Percentiles rank a stretch among this genome's conserved stretches.
phyloP scores from a whole-genome alignment of 2,113 vertebrate genomes.

The Clarias batrachus region DNA sequence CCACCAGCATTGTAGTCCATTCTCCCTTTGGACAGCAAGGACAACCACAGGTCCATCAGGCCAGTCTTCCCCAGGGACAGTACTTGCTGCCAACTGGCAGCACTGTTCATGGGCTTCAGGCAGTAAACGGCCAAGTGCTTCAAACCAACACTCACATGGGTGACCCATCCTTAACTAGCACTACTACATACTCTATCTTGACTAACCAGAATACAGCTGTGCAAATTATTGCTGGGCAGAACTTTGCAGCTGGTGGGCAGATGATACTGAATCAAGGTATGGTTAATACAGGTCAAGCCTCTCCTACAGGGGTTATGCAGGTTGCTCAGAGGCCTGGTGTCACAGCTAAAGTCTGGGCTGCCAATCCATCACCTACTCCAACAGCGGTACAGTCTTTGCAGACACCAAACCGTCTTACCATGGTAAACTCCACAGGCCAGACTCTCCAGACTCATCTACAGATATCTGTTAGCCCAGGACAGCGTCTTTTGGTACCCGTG shows the following conservation, averaged over 20 bases:
- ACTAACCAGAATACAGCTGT: slow-evolving; percentile 84
- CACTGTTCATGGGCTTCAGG: slow-evolving; percentile 81
- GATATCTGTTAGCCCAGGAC: slow-evolving; percentile 71
- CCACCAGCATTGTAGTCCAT: slow-evolving; percentile 66
- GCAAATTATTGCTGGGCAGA: slow-evolving; percentile 88
- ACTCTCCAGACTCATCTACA: slow-evolving; percentile 77
- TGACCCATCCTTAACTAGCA: slow-evolving; percentile 75
- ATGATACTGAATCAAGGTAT: slow-evolving; percentile 86
- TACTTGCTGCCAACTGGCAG: slow-evolving; percentile 84
- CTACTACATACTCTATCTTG: slow-evolving; percentile 82
- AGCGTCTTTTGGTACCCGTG: slow-evolving; percentile 87
- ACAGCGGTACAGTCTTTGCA: slow-evolving; percentile 72
- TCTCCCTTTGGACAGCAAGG: slow-evolving; percentile 75
- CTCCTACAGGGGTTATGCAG: slow-evolving; percentile 76
- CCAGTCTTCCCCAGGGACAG: slow-evolving; percentile 78
- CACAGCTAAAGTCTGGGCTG: slow-evolving; percentile 74
- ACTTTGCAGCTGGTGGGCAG: slow-evolving; percentile 83
- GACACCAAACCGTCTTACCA: slow-evolving; percentile 75
- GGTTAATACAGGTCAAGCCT: slow-evolving; percentile 65
- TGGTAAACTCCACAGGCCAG: slow-evolving; percentile 79
- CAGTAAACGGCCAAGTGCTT: slow-evolving; percentile 82
- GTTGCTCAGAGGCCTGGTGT: slow-evolving; percentile 76
- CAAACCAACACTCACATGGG: slow-evolving; percentile 78
- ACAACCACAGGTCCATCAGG: slow-evolving; percentile 79
- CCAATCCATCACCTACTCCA: slow-evolving; percentile 54